phyloP scores from a whole-genome alignment of 2,888 invertebrate genomes.

The Liopterus haemorrhoidalis region DNA sequence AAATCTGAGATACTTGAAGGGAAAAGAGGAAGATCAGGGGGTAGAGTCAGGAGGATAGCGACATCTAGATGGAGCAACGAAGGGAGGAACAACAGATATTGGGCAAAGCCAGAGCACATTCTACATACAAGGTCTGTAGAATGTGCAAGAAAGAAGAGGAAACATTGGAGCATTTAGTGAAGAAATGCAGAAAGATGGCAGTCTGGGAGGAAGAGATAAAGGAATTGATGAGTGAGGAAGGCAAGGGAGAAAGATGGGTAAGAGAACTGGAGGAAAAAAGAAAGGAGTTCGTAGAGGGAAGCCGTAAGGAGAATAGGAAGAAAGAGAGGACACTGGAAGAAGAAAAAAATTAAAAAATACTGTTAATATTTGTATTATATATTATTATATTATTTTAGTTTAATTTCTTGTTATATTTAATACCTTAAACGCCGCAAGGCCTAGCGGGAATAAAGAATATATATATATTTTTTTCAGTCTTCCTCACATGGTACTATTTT shows the following conservation, averaged over 20 bases:
- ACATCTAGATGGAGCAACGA: too few relatives aligned
- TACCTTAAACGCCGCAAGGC: background rate
- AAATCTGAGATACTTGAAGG: too few relatives aligned
- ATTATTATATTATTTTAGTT: background rate
- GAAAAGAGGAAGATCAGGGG: too few relatives aligned
- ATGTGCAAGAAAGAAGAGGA: background rate
- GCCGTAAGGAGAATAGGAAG: background rate
- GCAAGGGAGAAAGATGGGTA: too few relatives aligned
- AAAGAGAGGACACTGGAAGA: background rate
- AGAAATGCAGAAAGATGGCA: background rate
- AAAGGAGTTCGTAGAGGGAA: too few relatives aligned
- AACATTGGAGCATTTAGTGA: background rate
- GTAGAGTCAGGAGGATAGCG: too few relatives aligned
- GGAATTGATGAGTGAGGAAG: too few relatives aligned
- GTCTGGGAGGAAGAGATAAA: too few relatives aligned
- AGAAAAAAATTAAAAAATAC: background rate
- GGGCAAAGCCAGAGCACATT: too few relatives aligned
- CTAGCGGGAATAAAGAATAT: background rate
- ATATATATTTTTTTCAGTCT: background rate
- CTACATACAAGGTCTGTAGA: too few relatives aligned
- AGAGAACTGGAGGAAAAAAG: too few relatives aligned
- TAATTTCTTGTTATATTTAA: background rate
- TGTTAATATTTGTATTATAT: background rate
- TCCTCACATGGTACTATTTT: slow-evolving; percentile 1
- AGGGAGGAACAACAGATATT: too few relatives aligned